Conservation (phyloP, 2,888 invertebrate species). For the Tupiocoris notatus region DNA sequence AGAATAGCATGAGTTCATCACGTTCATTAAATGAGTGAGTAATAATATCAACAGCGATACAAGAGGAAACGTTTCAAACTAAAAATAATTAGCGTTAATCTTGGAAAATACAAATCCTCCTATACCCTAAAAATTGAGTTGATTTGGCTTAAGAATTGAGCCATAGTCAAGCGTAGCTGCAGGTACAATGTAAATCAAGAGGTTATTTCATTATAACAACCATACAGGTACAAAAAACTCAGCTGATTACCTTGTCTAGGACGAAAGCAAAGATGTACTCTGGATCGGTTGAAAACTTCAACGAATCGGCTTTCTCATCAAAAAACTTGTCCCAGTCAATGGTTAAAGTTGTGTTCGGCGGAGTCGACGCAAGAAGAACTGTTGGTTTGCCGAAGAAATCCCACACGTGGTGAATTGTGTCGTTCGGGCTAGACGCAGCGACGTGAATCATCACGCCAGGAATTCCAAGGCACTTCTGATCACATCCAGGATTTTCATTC, state of each 20-base stretch:
- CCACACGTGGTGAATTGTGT: conserved; percentile 67
- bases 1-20: not conserved
- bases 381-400: conserved; percentile 63
- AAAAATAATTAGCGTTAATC: too few species aligned
- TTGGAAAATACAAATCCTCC: too few species aligned
- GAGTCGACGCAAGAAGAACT: conserved; percentile 59
- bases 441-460: conserved; percentile 57
- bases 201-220: too few species aligned
- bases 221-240: too few species aligned
- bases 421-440: conserved; percentile 59
- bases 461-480: conserved; percentile 51
- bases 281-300: conserved; percentile 57
- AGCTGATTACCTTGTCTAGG: conserved; percentile 65
- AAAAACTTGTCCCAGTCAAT: conserved; percentile 58
- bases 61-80: too few species aligned
- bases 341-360: conserved; percentile 55
- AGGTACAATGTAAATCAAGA: too few species aligned
- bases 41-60: too few species aligned
- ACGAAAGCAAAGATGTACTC: conserved; percentile 62
- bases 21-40: not conserved
- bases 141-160: too few species aligned
- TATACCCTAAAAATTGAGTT: too few species aligned
- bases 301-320: conserved; percentile 51
- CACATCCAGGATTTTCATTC: conserved; percentile 53
- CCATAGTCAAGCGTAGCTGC: too few species aligned